Evolutionary conservation across 2,113 vertebrate genomes (phyloP).

Genomic region (Penelope pileata): DNA sequence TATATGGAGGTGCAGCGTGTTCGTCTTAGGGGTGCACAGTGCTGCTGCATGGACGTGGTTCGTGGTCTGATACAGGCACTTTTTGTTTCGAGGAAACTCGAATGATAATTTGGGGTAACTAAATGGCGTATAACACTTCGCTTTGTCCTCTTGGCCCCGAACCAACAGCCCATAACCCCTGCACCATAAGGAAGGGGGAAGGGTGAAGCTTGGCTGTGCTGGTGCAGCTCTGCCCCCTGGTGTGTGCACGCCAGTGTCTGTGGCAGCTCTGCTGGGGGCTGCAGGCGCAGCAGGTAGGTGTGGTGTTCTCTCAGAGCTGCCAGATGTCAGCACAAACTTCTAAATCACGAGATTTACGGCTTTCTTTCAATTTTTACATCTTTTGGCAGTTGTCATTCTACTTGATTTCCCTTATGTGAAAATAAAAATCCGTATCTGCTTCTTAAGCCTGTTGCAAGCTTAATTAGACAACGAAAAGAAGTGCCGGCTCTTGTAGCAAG

Average conservation of each 20-base stretch:
- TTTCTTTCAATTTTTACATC: not conserved
- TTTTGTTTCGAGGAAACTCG: not conserved
- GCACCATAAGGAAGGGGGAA: not conserved
- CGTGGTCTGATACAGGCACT: not conserved
- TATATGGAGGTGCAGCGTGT: not conserved
- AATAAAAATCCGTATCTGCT: not conserved
- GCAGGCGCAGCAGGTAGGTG: not conserved
- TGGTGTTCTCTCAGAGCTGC: not conserved
- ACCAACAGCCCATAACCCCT: not conserved
- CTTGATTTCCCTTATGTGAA: not conserved
- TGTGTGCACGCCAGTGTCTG: not conserved
- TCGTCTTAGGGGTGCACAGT: not conserved
- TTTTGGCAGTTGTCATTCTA: not conserved
- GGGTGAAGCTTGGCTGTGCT: not conserved
- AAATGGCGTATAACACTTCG: not conserved
- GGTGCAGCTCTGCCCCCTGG: conserved; percentile 50
- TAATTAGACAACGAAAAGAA: not conserved
- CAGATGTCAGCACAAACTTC: not conserved
- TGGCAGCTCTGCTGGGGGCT: not conserved
- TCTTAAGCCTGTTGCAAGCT: not conserved
- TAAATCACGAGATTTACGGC: not conserved
- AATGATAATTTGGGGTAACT: not conserved
- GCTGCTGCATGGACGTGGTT: not conserved
- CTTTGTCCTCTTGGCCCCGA: not conserved
- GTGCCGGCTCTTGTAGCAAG: not conserved